Conservation (phyloP, 2,888 invertebrate species). For the Temnothorax unifasciatus region DNA sequence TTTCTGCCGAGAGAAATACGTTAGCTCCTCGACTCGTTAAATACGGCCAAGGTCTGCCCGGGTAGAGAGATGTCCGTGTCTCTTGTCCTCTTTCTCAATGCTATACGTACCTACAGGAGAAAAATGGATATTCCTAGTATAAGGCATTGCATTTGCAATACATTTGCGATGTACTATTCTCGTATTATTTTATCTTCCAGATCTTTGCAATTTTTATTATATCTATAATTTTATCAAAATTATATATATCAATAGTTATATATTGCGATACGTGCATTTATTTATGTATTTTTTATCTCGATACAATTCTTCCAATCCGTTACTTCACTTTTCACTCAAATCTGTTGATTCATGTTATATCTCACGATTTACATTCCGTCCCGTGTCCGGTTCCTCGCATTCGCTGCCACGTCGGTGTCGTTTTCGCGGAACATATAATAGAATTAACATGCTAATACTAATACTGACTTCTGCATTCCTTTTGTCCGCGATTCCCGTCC, state of each 20-base stretch:
- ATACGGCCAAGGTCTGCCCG: conserved; percentile 54
- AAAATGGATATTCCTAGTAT: conserved; percentile 19
- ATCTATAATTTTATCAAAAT: background rate
- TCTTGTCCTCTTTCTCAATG: conserved; percentile 31
- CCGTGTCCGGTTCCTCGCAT: background rate
- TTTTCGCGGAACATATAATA: conserved; percentile 15
- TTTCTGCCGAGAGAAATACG: conserved; percentile 47
- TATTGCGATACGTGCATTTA: background rate
- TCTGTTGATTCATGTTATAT: background rate
- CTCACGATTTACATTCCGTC: background rate
- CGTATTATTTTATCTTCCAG: background rate
- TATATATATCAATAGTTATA: background rate
- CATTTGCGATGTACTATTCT: background rate
- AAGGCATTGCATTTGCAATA: background rate
- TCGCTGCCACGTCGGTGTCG: background rate
- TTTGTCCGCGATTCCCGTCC: conserved; percentile 35
- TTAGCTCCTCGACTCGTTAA: conserved; percentile 47
- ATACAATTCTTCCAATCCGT: background rate
- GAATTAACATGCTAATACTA: conserved; percentile 44
- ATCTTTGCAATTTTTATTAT: background rate
- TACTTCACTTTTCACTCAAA: background rate
- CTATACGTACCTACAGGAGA: background rate
- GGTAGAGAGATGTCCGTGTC: conserved; percentile 8
- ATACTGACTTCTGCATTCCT: conserved; percentile 49
- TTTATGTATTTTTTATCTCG: background rate